Percentiles rank a stretch among this genome's conserved stretches.
phyloP scores from a whole-genome alignment of 2,797 vertebrate species.

The Paguma larvata region DNA sequence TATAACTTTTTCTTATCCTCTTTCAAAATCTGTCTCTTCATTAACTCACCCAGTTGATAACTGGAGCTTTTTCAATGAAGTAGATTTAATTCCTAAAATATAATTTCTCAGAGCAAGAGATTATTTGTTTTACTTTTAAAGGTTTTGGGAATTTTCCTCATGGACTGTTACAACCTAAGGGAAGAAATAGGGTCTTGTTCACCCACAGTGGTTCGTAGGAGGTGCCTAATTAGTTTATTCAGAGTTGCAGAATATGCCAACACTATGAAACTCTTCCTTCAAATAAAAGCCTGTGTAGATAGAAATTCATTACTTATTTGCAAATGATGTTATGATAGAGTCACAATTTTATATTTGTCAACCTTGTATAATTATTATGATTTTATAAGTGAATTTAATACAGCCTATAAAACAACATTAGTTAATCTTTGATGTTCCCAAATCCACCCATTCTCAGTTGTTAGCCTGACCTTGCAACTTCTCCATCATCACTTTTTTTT shows the following conservation, averaged over 20 bases:
- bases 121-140: slow-evolving; percentile 53
- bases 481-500: neutral
- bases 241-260: neutral
- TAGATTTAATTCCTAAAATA: neutral
- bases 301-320: slow-evolving; percentile 37
- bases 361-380: neutral
- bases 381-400: slow-evolving; percentile 45
- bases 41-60: neutral
- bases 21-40: neutral
- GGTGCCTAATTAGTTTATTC: neutral
- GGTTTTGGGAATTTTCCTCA: neutral
- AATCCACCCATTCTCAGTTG: neutral
- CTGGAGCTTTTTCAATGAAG: neutral
- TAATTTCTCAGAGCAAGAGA: neutral
- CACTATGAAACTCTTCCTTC: neutral
- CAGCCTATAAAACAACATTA: neutral
- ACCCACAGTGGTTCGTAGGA: neutral
- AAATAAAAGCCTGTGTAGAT: neutral
- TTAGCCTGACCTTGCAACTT: neutral
- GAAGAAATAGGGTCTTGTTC: neutral
- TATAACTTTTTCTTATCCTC: neutral
- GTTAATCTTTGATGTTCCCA: neutral
- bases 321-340: neutral
- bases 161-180: neutral
- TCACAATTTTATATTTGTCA: neutral